A percentile compares a stretch with the other conserved stretches of the same genome.
These are phyloP conservation scores for Platalea minor DNA, from an alignment of 2,797 vertebrate genomes.

Conservation along the genomic window DNA sequence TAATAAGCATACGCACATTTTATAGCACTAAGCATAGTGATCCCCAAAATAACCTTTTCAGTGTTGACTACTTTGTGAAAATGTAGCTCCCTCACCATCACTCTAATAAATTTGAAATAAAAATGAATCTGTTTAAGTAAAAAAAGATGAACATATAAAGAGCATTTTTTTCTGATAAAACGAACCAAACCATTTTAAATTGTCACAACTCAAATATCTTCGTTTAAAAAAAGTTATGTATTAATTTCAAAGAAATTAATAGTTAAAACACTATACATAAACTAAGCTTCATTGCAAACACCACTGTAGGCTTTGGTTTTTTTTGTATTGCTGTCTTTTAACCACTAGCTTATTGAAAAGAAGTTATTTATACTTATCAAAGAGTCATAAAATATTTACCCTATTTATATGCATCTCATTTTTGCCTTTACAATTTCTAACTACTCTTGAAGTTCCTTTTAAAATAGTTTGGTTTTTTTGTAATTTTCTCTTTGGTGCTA, in stretches of 20 bases:
- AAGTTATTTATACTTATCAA: not conserved
- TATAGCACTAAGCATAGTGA: not conserved
- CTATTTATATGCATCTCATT: not conserved
- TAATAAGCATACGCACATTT: not conserved
- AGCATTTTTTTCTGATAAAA: not conserved
- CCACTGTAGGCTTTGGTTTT: not conserved
- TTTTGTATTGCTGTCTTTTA: not conserved
- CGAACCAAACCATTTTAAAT: not conserved
- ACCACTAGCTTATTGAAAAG: not conserved
- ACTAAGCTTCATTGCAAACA: not conserved
- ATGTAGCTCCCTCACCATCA: not conserved
- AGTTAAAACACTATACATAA: not conserved
- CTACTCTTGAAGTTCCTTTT: not conserved
- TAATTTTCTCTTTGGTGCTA: not conserved
- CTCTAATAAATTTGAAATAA: not conserved
- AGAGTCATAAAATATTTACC: not conserved
- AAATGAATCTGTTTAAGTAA: not conserved
- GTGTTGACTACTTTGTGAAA: not conserved
- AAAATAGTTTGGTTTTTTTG: fast-evolving
- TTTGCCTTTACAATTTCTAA: not conserved
- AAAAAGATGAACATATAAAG: not conserved
- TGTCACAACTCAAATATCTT: not conserved
- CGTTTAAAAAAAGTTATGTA: not conserved
- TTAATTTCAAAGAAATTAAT: not conserved
- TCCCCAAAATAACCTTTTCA: not conserved